A percentile compares a stretch with the other conserved stretches of the same genome.
These are phyloP conservation scores for Cheilosia impressa DNA, from an alignment of 2,888 invertebrate genomes.

Conservation along the genomic window DNA sequence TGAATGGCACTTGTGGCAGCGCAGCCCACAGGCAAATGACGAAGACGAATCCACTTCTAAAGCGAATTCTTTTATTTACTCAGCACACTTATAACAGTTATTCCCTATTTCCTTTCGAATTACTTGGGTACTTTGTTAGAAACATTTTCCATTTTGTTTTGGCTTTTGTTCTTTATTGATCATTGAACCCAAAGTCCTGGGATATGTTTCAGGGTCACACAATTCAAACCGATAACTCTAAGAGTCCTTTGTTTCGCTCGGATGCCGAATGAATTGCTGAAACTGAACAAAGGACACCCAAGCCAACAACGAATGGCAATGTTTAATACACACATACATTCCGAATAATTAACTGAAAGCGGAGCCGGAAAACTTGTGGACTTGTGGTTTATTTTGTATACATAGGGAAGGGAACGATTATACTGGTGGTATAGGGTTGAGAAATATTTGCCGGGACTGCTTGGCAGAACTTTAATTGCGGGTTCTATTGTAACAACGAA, in stretches of 20 bases:
- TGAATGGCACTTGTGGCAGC: slow-evolving; percentile 57
- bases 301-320: no score
- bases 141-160: not conserved
- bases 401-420: no score
- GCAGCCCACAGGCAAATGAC: slow-evolving; percentile 8
- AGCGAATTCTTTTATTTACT: slow-evolving; percentile 27
- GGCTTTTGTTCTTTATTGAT: slow-evolving; percentile 27
- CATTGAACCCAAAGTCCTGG: slow-evolving; percentile 20
- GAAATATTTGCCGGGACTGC: no score
- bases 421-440: not conserved
- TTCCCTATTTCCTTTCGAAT: slow-evolving; percentile 56
- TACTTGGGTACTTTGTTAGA: not conserved
- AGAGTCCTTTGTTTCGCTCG: slow-evolving; percentile 43
- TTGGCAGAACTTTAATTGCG: slow-evolving; percentile 21
- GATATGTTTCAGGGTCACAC: slow-evolving; percentile 47
- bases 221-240: slow-evolving; percentile 1
- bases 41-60: slow-evolving; percentile 23
- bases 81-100: slow-evolving; percentile 48
- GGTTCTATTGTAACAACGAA: slow-evolving; percentile 1
- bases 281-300: slow-evolving; percentile 37
- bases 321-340: no score
- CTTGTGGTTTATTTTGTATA: no score
- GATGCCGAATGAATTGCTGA: slow-evolving; percentile 29
- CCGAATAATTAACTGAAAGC: no score
- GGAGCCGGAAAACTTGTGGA: no score